These are phyloP conservation scores for Hybos culiciformis DNA, from an alignment of 2,888 invertebrate genomes.

Conservation along the genomic window DNA sequence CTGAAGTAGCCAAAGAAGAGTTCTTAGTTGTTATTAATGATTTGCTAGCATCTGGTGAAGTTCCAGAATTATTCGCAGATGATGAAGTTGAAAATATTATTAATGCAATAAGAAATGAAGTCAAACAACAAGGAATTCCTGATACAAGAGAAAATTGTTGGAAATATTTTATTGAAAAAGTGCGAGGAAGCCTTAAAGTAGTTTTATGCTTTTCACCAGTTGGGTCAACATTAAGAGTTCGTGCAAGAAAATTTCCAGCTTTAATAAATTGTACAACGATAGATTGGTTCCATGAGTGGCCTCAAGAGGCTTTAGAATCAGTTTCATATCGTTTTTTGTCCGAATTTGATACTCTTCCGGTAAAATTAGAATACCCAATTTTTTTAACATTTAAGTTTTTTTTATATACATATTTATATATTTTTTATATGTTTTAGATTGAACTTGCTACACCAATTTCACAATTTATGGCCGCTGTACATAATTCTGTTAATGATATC, in stretches of 20 bases:
- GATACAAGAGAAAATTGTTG: slow-evolving; percentile 89
- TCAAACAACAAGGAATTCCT: slow-evolving; percentile 64
- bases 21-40: slow-evolving; percentile 89
- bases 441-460: slow-evolving; percentile 52
- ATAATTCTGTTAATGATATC: slow-evolving; percentile 75
- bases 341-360: slow-evolving; percentile 45
- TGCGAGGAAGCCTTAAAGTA: slow-evolving; percentile 57
- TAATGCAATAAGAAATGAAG: slow-evolving; percentile 58
- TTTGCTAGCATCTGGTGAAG: slow-evolving; percentile 85
- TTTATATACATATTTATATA: no score
- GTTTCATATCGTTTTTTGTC: slow-evolving; percentile 73
- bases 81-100: slow-evolving; percentile 84
- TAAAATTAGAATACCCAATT: neutral
- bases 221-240: slow-evolving; percentile 70
- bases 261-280: slow-evolving; percentile 85
- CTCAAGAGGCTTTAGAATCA: slow-evolving; percentile 75
- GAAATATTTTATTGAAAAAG: slow-evolving; percentile 87
- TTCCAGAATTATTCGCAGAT: slow-evolving; percentile 77
- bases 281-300: slow-evolving; percentile 98
- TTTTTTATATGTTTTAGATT: slow-evolving; percentile 27
- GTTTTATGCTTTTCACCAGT: slow-evolving; percentile 92
- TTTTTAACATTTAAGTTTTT: neutral
- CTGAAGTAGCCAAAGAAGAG: slow-evolving; percentile 77
- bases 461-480: slow-evolving; percentile 81
- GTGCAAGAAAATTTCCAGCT: slow-evolving; percentile 88